phyloP scores from a whole-genome alignment of 2,888 invertebrate genomes.

The Ochropacha duplaris region DNA sequence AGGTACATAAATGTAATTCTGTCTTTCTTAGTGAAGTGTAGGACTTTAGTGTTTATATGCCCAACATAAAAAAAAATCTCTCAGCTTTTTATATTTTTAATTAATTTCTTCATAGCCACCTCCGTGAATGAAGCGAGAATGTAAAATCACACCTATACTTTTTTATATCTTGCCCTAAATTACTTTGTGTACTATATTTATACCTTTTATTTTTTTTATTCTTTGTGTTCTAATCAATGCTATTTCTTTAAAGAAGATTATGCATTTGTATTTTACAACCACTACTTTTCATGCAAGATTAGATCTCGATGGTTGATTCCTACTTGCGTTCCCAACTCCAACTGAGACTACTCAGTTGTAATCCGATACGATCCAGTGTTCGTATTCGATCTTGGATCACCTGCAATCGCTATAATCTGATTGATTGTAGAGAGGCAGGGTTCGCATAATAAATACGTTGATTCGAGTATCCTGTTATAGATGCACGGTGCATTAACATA shows the following conservation, averaged over 20 bases:
- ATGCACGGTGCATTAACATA: background rate
- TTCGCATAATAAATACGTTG: background rate
- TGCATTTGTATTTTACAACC: background rate
- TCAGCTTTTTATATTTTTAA: too few relatives aligned
- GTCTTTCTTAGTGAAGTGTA: too few relatives aligned
- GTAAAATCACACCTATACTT: too few relatives aligned
- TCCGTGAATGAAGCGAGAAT: too few relatives aligned
- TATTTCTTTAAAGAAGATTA: background rate
- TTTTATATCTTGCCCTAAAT: too few relatives aligned
- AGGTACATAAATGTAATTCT: too few relatives aligned
- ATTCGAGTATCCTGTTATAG: background rate
- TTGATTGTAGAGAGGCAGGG: background rate
- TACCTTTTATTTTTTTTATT: too few relatives aligned
- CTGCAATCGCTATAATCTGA: constrained; percentile 7
- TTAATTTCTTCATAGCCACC: too few relatives aligned
- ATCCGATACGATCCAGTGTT: constrained; percentile 51
- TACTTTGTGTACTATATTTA: too few relatives aligned
- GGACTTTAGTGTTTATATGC: too few relatives aligned
- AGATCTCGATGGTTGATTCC: constrained; percentile 54
- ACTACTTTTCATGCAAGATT: constrained; percentile 44
- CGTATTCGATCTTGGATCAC: constrained; percentile 7
- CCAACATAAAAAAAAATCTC: too few relatives aligned
- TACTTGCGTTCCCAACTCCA: constrained; percentile 32
- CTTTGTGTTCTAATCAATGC: too few relatives aligned
- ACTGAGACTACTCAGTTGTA: constrained; percentile 41